Evolutionary conservation across 2,797 vertebrate species (phyloP), one percentile per base, ranked within the genome.

Genomic region (Oreochromis grahami): DNA sequence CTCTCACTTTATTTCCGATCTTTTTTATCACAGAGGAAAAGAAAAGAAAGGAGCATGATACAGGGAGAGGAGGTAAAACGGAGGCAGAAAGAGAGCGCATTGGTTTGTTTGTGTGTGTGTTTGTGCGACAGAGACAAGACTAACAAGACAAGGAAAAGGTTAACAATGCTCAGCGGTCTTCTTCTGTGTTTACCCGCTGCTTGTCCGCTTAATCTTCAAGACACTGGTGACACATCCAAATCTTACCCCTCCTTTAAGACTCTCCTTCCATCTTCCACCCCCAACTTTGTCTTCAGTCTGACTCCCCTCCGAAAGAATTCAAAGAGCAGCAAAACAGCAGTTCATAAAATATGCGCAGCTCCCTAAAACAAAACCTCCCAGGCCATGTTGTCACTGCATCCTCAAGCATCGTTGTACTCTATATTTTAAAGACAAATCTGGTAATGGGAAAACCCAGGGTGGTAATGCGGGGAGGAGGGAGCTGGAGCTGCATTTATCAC

Each of bases 341-440:
- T 88, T 96, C 88, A 95, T 94, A 85, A 93, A 96, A 95, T 92
- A 96, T 95, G 92, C 88, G 94, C 78, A 84, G 65, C 78, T 89
- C 87, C 90, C 91, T 81, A 91, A 94, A 94, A 90, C 90, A 92
- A 94, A 74, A 87, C 88, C 81, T 91, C 88, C 84, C 34, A 90
- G 89, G 92, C 79, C 92, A 77, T 11, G 41, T 70, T 89, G 90
- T 91, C 87, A 85, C 83, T 74, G 63, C 58, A 80, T 87, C 92
- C 87, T 82, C 86, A 89, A 87, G 89, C 84, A 88, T 74, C 81
- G 87, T 86, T 76, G 80, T 29, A 68, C 78, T 55, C 79, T 50
- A 48, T 70, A 81, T 82, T 87, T 82, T 82, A 87, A 58, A 91
- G 86, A 92, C 86, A 90, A 88, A 93, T 92, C 76, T 84, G 63